Conservation (phyloP, 2,113 vertebrate species). For the Leucosticte australis region DNA sequence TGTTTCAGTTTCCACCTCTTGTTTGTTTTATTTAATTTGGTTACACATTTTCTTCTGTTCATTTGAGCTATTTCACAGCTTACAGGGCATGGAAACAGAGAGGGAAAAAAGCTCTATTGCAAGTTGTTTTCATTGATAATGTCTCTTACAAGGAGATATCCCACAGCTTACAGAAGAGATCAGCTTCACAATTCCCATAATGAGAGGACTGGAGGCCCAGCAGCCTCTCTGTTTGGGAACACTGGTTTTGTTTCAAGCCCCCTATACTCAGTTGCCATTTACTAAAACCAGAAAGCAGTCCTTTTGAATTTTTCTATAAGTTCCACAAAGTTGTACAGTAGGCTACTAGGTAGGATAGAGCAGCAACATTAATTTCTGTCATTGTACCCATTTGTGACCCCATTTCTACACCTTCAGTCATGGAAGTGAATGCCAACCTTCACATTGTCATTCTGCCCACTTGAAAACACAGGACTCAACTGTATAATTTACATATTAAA, state of each 20-base stretch:
- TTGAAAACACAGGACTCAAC: background rate
- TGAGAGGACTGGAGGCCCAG: background rate
- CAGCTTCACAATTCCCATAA: background rate
- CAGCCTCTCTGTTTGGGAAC: background rate
- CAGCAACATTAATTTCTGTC: background rate
- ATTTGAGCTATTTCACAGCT: background rate
- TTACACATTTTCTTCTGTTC: background rate
- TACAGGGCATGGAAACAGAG: background rate
- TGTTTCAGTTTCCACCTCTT: background rate
- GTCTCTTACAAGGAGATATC: background rate
- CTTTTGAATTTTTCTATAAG: background rate
- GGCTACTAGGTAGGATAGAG: background rate
- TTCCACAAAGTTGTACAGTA: background rate
- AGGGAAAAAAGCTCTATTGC: background rate
- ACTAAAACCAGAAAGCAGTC: background rate
- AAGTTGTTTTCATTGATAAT: background rate
- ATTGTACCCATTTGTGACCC: background rate
- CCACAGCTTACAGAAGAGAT: background rate
- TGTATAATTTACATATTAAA: background rate
- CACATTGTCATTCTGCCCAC: background rate
- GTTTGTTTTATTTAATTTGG: background rate
- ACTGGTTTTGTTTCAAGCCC: background rate
- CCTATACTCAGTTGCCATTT: background rate
- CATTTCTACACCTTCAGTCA: background rate
- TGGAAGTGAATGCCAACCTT: background rate